phyloP scores from a whole-genome alignment of 2,888 invertebrate species.

The Oligia strigilis region DNA sequence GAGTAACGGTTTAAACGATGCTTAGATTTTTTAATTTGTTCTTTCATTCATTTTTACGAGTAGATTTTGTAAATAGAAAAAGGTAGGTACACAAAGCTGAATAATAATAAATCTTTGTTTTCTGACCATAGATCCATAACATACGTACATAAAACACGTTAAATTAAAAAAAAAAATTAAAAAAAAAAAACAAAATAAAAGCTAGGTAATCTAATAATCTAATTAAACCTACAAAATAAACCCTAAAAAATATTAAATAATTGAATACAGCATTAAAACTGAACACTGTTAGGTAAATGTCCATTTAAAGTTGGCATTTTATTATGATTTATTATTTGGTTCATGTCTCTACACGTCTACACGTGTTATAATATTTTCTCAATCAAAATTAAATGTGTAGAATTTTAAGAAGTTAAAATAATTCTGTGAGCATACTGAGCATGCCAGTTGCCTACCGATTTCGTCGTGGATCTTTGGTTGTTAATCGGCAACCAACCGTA shows the following conservation, averaged over 20 bases:
- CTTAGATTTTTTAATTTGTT: background rate
- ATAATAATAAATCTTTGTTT: background rate
- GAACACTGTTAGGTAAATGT: background rate
- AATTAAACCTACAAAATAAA: too few species aligned
- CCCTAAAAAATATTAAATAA: too few species aligned
- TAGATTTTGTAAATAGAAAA: constrained; percentile 3
- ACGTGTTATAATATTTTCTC: background rate
- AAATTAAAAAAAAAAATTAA: too few species aligned
- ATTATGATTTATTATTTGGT: constrained; percentile 15
- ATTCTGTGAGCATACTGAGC: background rate
- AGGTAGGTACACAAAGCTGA: background rate
- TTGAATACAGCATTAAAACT: background rate
- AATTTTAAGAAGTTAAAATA: background rate
- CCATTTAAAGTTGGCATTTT: background rate
- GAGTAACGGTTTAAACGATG: constrained; percentile 9
- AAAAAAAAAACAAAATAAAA: too few species aligned
- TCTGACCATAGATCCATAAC: too few species aligned
- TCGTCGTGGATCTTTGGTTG: background rate
- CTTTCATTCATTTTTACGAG: background rate
- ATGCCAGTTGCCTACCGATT: background rate
- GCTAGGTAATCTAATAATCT: too few species aligned
- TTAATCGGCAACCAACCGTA: background rate
- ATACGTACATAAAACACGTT: too few species aligned
- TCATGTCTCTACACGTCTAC: background rate
- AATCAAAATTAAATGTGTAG: constrained; percentile 4